Evolutionary conservation across 2,888 invertebrate species (phyloP).

Genomic region (Macrophya alboannulata): DNA sequence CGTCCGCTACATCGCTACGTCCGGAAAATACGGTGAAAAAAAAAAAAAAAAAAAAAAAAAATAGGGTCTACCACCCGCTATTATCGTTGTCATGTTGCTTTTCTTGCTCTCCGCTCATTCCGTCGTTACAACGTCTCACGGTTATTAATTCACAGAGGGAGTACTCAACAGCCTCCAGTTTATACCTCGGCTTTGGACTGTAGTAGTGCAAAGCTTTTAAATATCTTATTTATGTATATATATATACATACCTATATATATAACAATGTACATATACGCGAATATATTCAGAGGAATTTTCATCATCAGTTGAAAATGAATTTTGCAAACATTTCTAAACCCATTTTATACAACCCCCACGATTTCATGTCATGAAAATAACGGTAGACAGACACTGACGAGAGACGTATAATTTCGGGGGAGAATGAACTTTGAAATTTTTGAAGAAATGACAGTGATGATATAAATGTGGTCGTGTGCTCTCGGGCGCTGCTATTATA

Average conservation of each 20-base stretch:
- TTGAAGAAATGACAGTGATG: not conserved
- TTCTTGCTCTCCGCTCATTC: not conserved
- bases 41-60: constrained; percentile 42
- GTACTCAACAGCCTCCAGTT: not conserved
- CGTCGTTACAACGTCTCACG: constrained; percentile 18
- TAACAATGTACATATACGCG: too few relatives aligned
- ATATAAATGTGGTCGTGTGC: not conserved
- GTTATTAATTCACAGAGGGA: constrained; percentile 34
- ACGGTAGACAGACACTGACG: not conserved
- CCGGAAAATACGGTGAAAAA: constrained; percentile 8
- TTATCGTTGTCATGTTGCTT: constrained; percentile 24
- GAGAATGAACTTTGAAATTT: not conserved
- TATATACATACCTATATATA: not conserved
- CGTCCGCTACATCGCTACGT: not conserved
- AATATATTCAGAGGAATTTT: not conserved
- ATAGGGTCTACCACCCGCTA: constrained; percentile 23
- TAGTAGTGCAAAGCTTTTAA: not conserved
- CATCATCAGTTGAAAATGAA: not conserved
- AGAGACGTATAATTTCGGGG: not conserved
- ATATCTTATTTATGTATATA: not conserved
- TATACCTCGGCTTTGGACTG: not conserved
- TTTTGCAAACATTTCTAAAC: not conserved
- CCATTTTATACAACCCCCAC: not conserved
- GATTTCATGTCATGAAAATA: not conserved
- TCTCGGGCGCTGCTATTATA: too few relatives aligned